Conservation (phyloP, 2,797 vertebrate genomes). For the Oceanodroma leucorhoa region DNA sequence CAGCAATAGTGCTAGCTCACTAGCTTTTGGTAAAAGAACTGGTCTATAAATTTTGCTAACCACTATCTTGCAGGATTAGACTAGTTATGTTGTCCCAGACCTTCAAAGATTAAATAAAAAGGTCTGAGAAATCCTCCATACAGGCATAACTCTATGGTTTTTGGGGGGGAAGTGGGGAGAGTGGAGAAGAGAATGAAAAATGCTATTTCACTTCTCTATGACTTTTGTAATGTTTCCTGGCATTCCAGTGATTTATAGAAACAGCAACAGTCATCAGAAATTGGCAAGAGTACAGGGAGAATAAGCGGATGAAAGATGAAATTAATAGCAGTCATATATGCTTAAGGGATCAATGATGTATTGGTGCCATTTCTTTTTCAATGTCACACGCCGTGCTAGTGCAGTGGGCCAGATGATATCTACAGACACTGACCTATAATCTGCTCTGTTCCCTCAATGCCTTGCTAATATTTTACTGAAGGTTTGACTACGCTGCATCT, state of each 20-base stretch:
- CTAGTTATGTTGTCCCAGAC: background rate
- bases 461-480: constrained; percentile 26
- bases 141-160: background rate
- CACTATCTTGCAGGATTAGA: background rate
- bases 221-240: constrained; percentile 10
- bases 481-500: background rate
- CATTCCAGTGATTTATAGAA: constrained; percentile 36
- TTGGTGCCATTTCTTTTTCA: constrained; percentile 29
- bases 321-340: constrained; percentile 34
- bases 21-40: background rate
- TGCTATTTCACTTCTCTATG: background rate
- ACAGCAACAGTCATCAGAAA: constrained; percentile 7
- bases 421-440: constrained; percentile 37
- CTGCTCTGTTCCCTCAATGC: background rate
- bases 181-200: background rate
- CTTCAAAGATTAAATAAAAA: background rate
- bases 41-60: background rate
- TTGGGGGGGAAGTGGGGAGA: background rate
- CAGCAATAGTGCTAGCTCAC: background rate
- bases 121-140: background rate
- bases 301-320: constrained; percentile 17
- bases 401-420: constrained; percentile 10
- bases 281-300: background rate
- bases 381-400: background rate
- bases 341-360: constrained; percentile 23